Conservation (phyloP, 2,113 vertebrate genomes). For the Ahaetulla prasina region DNA sequence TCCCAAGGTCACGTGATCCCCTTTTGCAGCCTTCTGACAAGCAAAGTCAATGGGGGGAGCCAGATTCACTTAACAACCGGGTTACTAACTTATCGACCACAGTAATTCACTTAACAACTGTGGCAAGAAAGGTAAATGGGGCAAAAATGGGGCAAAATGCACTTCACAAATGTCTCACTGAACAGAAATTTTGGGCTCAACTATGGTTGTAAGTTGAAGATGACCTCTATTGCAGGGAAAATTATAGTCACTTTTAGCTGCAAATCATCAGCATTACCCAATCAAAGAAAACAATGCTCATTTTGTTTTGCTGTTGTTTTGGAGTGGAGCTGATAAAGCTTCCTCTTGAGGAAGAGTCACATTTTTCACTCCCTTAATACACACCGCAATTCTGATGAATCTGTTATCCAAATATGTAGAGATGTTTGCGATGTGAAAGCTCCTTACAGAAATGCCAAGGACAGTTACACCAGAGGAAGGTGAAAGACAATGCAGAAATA, state of each 20-base stretch:
- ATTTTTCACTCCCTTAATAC: background rate
- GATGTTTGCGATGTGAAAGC: background rate
- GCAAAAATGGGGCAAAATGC: too few species aligned
- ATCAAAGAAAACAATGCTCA: background rate
- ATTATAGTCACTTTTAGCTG: background rate
- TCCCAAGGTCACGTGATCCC: too few species aligned
- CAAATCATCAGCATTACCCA: background rate
- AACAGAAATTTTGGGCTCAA: too few species aligned
- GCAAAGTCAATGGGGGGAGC: too few species aligned
- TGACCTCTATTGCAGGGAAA: background rate
- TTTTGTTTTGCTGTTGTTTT: background rate
- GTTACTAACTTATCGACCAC: too few species aligned
- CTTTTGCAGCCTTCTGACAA: too few species aligned
- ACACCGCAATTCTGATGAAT: constrained; percentile 16
- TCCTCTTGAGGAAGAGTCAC: background rate
- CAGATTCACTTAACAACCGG: too few species aligned
- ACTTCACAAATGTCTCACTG: too few species aligned
- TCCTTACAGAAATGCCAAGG: background rate
- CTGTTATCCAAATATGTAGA: background rate
- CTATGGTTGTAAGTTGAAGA: too few species aligned
- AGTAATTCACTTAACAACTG: too few species aligned
- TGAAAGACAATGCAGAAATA: constrained; percentile 22
- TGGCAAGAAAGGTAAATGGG: too few species aligned
- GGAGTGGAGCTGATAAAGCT: background rate
- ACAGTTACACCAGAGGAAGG: background rate